Conservation (phyloP, 2,113 vertebrate genomes). For the Loxodonta africana region DNA sequence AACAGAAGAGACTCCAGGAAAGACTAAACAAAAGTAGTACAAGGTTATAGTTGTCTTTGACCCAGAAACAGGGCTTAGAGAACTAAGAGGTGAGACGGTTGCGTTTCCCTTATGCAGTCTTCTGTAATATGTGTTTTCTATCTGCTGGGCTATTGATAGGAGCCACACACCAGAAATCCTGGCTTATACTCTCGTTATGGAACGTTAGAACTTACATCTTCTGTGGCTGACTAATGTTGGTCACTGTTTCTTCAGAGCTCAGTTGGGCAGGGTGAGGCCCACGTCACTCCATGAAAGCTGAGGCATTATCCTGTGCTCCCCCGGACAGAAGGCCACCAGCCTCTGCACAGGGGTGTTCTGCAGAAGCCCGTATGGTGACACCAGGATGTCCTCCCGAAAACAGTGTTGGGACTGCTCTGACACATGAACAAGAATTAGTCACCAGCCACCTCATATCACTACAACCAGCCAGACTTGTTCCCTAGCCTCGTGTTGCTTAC, state of each 20-base stretch:
- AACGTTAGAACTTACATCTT: background rate
- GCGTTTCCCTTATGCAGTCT: background rate
- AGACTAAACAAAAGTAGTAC: background rate
- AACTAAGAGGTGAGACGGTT: background rate
- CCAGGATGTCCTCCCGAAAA: background rate
- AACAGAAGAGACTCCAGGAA: background rate
- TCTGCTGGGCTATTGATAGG: background rate
- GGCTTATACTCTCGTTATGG: background rate
- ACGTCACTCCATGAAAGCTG: background rate
- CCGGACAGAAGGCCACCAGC: accelerated
- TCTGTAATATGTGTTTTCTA: background rate
- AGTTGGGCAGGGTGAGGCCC: background rate
- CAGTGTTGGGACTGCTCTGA: background rate
- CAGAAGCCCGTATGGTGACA: background rate
- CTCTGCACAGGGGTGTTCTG: background rate
- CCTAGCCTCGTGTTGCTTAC: background rate
- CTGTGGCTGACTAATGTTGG: background rate
- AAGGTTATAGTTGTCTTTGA: background rate
- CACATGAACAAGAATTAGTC: background rate
- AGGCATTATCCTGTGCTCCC: background rate
- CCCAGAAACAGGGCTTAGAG: background rate
- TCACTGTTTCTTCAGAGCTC: background rate
- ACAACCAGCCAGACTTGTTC: background rate
- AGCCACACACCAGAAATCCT: background rate
- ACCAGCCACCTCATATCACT: background rate